A percentile compares a stretch with the other conserved stretches of the same genome.
Evolutionary conservation across 2,113 vertebrate genomes (phyloP).

Genomic region (Recurvirostra avosetta): DNA sequence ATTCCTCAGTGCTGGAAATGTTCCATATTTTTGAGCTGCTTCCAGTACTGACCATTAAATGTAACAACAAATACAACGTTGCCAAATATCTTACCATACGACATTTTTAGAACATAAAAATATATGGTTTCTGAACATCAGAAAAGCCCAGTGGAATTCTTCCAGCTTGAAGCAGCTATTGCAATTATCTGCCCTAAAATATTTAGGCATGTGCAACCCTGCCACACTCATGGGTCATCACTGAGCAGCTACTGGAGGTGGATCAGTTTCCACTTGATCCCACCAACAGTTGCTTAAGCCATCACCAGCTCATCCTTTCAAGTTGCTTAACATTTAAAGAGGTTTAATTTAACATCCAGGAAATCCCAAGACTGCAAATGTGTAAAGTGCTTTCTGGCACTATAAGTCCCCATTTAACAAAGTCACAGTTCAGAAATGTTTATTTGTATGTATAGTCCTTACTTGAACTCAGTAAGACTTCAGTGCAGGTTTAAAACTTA

Average conservation of each 20-base stretch:
- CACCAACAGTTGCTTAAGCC: not conserved
- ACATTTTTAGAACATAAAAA: not conserved
- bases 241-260: not conserved
- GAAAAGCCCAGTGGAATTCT: not conserved
- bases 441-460: not conserved
- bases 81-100: not conserved
- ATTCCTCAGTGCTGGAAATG: not conserved
- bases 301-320: not conserved
- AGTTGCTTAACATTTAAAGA: not conserved
- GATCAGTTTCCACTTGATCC: not conserved
- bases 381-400: not conserved
- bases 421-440: not conserved
- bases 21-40: not conserved
- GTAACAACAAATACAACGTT: not conserved
- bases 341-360: not conserved
- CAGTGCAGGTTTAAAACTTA: not conserved
- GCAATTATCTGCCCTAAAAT: not conserved
- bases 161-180: not conserved
- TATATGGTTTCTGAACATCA: not conserved
- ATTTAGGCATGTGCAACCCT: not conserved
- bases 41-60: not conserved
- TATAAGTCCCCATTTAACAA: accelerated
- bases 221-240: not conserved
- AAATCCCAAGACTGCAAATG: not conserved
- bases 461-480: not conserved